Percentiles rank a stretch among this genome's conserved stretches.
phyloP scores from a whole-genome alignment of 2,888 invertebrate genomes.

The Ennomos erosarius region DNA sequence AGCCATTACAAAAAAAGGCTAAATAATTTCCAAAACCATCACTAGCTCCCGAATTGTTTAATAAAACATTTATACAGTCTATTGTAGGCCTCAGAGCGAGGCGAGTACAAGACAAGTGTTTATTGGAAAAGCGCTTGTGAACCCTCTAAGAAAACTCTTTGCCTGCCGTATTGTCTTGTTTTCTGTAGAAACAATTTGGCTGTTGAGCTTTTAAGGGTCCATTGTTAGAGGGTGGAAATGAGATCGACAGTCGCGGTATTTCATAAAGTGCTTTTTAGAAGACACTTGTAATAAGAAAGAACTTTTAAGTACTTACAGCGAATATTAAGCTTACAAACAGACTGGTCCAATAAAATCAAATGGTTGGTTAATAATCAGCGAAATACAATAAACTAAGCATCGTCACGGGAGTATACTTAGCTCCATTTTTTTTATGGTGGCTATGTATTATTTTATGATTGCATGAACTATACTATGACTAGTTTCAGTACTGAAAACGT shows the following conservation, averaged over 20 bases:
- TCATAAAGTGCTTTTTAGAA: slow-evolving; percentile 7
- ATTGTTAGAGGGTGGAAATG: slow-evolving; percentile 8
- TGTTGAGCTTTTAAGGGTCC: slow-evolving; percentile 18
- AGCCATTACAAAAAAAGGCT: too few relatives aligned
- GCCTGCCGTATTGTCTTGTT: slow-evolving; percentile 12
- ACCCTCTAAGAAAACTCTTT: slow-evolving; percentile 19
- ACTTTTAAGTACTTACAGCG: too few relatives aligned
- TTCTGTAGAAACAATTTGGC: slow-evolving; percentile 23
- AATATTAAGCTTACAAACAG: not conserved
- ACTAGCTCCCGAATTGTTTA: not conserved
- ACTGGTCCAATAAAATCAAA: too few relatives aligned
- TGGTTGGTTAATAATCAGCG: too few relatives aligned
- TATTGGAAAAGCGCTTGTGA: slow-evolving; percentile 16
- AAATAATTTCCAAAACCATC: not conserved
- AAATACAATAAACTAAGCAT: too few relatives aligned
- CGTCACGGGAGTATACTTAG: too few relatives aligned
- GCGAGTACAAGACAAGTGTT: slow-evolving; percentile 48
- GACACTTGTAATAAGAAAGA: too few relatives aligned
- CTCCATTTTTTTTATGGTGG: too few relatives aligned
- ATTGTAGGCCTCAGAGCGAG: slow-evolving; percentile 12
- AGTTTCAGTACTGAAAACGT: too few relatives aligned
- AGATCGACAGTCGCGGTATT: slow-evolving; percentile 7
- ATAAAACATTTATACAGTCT: slow-evolving; percentile 1
- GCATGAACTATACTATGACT: too few relatives aligned
- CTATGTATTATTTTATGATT: too few relatives aligned